Base-by-base conservation (phyloP, 1,140 invertebrate species). In the Globodera rostochiensis region DNA sequence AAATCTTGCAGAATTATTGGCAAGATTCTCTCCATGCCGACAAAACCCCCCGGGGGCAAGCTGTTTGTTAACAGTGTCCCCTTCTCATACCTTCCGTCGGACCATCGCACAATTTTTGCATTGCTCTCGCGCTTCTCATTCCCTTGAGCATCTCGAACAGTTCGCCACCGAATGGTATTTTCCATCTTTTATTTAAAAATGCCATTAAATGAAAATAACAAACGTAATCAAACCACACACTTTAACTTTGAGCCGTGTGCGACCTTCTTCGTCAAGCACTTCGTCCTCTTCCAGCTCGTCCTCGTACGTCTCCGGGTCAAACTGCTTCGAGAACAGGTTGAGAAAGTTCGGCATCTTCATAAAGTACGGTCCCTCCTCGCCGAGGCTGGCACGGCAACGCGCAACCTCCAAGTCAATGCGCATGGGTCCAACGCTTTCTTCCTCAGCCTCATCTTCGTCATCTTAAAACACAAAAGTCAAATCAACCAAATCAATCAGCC, bases 81-180 rank as follows among this genome's bases (percentile, higher is more conserved):
- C 36, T 36, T 36, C 36, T 50, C 77, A 77, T 82, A 92, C 92
- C 91, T 92, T 78, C 97, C 96, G 91, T 99, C 97, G 0, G 96
- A 98, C 97, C 97, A 99, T 82, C 94, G 93, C 9, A 99, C 95
- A 86, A 98, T 93, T 79, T 96, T 93, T 0, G 97, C 95, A 91
- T 99, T 99, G 73, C 96, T 98, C 91, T 99, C 95, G 87, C 94
- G 94, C 45, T 64, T 78, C 13, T 81, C 75, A 11, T 86, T 80
- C 4, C 79, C 82, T 2, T 83, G 80, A 21, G 80, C 69, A 79
- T 86, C 85, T 49, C 82, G 75, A 0, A 94, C 91, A 7, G 94
- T 94, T n/a, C 95, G 92, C 97, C 97, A 99, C 70, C 97, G 92
- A 69, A 99, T 95, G 0, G 96, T 98, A 90, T 98, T 99, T 91